phyloP scores from a whole-genome alignment of 1,140 invertebrate species.

The Leptinotarsa defecta region DNA sequence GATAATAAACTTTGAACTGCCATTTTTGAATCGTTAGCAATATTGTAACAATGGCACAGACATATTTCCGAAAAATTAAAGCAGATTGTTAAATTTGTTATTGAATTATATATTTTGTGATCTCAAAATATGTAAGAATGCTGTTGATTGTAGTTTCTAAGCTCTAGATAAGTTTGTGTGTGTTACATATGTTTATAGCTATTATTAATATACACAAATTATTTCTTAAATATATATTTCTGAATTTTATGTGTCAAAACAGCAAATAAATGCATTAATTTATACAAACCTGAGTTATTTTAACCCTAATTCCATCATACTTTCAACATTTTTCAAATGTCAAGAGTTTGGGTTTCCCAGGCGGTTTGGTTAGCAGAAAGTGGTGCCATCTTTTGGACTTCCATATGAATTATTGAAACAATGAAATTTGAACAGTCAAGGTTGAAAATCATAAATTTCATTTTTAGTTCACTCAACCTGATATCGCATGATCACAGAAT shows the following conservation, averaged over 20 bases:
- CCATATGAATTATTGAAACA: too few relatives aligned
- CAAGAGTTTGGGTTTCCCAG: too few relatives aligned
- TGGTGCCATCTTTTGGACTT: too few relatives aligned
- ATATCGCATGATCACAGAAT: too few relatives aligned
- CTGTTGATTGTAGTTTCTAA: constrained; percentile 49
- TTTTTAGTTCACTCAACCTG: not conserved
- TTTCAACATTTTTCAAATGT: too few relatives aligned
- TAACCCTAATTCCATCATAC: not conserved
- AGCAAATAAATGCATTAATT: constrained; percentile 54
- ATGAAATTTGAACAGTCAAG: too few relatives aligned
- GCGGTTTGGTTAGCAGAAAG: too few relatives aligned
- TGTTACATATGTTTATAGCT: constrained; percentile 48
- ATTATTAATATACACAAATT: constrained; percentile 53
- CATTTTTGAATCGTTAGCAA: constrained; percentile 47
- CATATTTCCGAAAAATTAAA: constrained; percentile 22
- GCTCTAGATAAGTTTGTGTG: constrained; percentile 52
- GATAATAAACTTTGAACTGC: constrained; percentile 40
- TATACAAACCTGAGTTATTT: constrained; percentile 40
- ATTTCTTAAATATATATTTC: constrained; percentile 55
- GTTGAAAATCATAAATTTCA: too few relatives aligned
- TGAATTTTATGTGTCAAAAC: constrained; percentile 55
- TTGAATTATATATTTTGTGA: constrained; percentile 55
- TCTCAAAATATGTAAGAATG: constrained; percentile 55
- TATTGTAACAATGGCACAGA: constrained; percentile 28
- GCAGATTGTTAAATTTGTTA: constrained; percentile 54